phyloP scores from a whole-genome alignment of 2,797 vertebrate genomes.

The Paratrypauchen microcephalus region DNA sequence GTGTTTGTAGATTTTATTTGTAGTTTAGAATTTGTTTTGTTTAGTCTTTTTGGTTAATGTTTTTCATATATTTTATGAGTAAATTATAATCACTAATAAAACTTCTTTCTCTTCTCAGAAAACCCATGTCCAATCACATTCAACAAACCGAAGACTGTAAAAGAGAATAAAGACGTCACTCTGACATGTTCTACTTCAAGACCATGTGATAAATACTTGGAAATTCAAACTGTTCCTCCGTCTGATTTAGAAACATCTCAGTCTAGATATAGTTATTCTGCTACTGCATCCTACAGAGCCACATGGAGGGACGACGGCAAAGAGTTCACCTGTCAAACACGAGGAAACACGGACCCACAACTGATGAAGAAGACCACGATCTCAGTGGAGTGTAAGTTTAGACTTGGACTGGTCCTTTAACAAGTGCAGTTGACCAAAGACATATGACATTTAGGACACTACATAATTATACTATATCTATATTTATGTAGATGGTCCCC shows the following conservation, averaged over 20 bases:
- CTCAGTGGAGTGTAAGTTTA: constrained; percentile 30
- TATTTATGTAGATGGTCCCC: constrained; percentile 59
- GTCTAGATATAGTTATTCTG: rapidly evolving
- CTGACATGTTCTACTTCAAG: constrained; percentile 49
- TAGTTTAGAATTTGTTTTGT: not conserved
- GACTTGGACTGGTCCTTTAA: not conserved
- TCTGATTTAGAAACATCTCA: rapidly evolving
- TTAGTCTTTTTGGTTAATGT: not conserved
- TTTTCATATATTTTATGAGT: too few species aligned
- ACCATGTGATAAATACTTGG: constrained; percentile 2
- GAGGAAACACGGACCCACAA: constrained; percentile 9
- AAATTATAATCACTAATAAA: not conserved
- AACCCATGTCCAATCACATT: constrained; percentile 62
- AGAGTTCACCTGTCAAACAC: constrained; percentile 51
- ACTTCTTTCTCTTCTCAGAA: constrained; percentile 45
- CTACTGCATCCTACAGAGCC: rapidly evolving
- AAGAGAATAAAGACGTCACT: rapidly evolving
- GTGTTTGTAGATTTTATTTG: not conserved
- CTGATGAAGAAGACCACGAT: constrained; percentile 33
- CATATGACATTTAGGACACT: not conserved
- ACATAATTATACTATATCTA: not conserved
- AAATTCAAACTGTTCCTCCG: not conserved
- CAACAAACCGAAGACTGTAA: not conserved
- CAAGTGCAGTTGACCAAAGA: not conserved
- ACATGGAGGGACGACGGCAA: constrained; percentile 43